Base-by-base conservation (phyloP, 2,888 invertebrate species). In the Morinoia aosen region DNA sequence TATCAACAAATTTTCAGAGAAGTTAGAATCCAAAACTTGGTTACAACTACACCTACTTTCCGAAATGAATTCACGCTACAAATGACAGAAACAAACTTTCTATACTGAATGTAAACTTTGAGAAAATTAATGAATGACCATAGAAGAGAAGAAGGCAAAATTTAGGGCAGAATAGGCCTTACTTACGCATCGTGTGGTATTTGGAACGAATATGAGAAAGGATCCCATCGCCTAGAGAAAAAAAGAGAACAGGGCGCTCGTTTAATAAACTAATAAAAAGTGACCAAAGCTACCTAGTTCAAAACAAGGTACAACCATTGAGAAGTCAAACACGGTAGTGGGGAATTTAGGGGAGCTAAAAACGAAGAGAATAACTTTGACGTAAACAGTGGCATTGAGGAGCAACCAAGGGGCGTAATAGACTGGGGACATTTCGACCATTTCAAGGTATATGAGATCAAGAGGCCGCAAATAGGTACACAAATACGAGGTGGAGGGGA, bases 171-270 rank as follows among this genome's bases (percentile, higher is more conserved):
- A 19, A 90, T 48, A 40, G 90, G 95, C 95, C 76, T 95, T 96
- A 96, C 96, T 96, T 96, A 96, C 96, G 96, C 96, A 96, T 96
- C 94, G 94, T 96, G 96, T 96, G 96, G 96, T 96, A 96, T 96
- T 96, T 96, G 96, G 96, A 95, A 95, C 96, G 96, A 95, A 96
- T 96, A 88, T 96, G 96, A 95, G 96, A 96, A 95, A 96, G 96
- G 96, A 96, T 96, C 95, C 96, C 96, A 95, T 96, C 96, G 95
- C 96, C 96, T 96, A 96, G 95, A 96, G 95, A 95, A 95, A 96
- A 96, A 96, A 95, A 96, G 96, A 96, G 95, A 96, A 95, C 88
- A 94, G 57, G 96, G 95, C 95, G 96, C 96, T 95, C 88, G 90
- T 88, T 96, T 96, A 96, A 90, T 33, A 58, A 90, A 40, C 95